Base-by-base conservation (phyloP, 2,113 vertebrate genomes). In the Gambusia affinis region DNA sequence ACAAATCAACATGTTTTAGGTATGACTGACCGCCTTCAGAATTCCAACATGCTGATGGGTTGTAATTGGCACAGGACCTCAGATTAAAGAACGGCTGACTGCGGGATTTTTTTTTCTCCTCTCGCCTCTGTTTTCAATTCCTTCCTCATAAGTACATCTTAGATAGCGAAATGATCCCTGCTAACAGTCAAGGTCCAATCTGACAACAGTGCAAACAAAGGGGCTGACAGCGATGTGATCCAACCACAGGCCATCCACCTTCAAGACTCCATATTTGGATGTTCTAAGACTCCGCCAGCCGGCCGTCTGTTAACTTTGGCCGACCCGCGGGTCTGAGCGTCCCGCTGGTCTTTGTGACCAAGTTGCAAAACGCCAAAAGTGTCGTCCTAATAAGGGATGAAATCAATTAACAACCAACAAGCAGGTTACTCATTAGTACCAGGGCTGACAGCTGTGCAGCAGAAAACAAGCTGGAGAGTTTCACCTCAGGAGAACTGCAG, bases 201-300 rank as follows among this genome's bases (percentile, higher is more conserved):
- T 82, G 67, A 68, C 87, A 89, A 64, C 76, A 17, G 60, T 79
- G 84, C 85, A 92, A 94, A 94, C 87, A 91, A 12, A 80, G 60
- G 75, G 75, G 61, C 78, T 66, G 82, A 77, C 71, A 76, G 54
- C 28, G 6, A 67, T 51, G 10, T n/a, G n/a, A 70, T 82, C 66
- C 47, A 31, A 22, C 67, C 39, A 70, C 27, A 76, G 76, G 69
- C 72, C 69, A 30, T 28, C 74, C 76, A 69, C 17, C 72, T 81
- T 75, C 73, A 87, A 93, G 87, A 83, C 81, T 81, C 92, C 93
- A 92, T 92, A 93, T 94, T 94, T 90, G 92, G 90, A 73, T 66
- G 27, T 90, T 92, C 85, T 85, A 91, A 90, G 87, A 88, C 70
- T 84, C 54, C 68, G 44, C 64, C 8, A 37, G 66, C 76, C 74